These are phyloP conservation scores for Odiellus spinosus DNA, from an alignment of 2,888 invertebrate genomes.

Conservation along the genomic window DNA sequence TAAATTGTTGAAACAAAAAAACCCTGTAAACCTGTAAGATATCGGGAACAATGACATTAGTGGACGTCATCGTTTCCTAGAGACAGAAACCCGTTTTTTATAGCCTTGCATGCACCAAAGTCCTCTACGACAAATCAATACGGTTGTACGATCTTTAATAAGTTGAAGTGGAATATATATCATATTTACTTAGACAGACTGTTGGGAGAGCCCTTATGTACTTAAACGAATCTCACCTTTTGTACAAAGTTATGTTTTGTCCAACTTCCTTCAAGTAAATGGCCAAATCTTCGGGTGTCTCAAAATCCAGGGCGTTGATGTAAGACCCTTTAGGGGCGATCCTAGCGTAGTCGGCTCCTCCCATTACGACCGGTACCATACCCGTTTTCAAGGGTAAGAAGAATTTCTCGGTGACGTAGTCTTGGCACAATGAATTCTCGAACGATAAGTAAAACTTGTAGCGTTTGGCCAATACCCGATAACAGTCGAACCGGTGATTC, in stretches of 20 bases:
- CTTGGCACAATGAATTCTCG: conserved; percentile 21
- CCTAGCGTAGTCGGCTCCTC: conserved; percentile 13
- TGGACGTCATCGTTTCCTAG: too few relatives aligned
- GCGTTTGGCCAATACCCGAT: conserved; percentile 8
- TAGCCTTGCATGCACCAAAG: too few relatives aligned
- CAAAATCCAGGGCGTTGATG: conserved; percentile 12
- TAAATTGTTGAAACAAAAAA: too few relatives aligned
- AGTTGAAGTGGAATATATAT: too few relatives aligned
- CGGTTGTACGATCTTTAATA: too few relatives aligned
- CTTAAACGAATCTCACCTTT: too few relatives aligned
- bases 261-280: conserved; percentile 5
- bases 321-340: conserved; percentile 15
- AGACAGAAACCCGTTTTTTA: too few relatives aligned
- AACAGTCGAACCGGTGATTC: background rate
- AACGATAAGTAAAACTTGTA: conserved; percentile 18
- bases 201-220: too few relatives aligned
- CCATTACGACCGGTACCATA: conserved; percentile 18
- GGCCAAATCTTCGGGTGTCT: conserved; percentile 12
- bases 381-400: conserved; percentile 25
- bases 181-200: too few relatives aligned
- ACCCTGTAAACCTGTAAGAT: too few relatives aligned
- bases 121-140: too few relatives aligned
- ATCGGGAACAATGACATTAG: too few relatives aligned
- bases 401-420: conserved; percentile 31
- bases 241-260: conserved; percentile 3